A percentile compares a stretch with the other conserved stretches of the same genome.
phyloP scores from a whole-genome alignment of 92 coral and sea anemone species.

The Heteractis magnifica region DNA sequence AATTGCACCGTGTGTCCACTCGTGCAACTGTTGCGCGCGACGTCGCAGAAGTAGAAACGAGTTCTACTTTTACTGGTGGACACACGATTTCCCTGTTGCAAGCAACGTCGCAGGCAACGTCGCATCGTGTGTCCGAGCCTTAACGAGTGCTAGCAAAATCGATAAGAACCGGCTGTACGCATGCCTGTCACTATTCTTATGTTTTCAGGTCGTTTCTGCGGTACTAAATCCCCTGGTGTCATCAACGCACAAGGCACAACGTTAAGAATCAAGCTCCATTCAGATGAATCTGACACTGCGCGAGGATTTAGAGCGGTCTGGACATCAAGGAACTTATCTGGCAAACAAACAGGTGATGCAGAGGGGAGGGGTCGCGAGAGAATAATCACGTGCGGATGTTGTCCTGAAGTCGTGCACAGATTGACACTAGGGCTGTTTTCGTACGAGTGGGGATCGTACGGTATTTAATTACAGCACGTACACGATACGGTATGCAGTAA shows the following conservation, averaged over 20 bases:
- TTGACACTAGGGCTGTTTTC: no score
- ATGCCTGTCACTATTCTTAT: neutral
- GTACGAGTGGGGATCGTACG: no score
- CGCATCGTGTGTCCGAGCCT: no score
- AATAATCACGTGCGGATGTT: neutral
- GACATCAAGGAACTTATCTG: constrained; percentile 58
- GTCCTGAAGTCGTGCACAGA: no score
- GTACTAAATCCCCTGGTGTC: constrained; percentile 46
- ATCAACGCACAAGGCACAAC: constrained; percentile 67
- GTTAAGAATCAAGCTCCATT: constrained; percentile 59
- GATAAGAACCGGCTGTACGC: neutral
- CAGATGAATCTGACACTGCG: constrained; percentile 75
- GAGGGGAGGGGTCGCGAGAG: neutral
- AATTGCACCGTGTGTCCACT: no score
- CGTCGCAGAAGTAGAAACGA: no score
- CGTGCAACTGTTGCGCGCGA: no score
- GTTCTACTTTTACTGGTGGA: no score
- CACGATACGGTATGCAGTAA: no score
- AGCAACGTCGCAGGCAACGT: no score
- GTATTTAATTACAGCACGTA: no score
- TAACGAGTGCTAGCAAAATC: neutral
- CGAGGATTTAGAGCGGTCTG: constrained; percentile 63
- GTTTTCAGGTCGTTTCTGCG: constrained; percentile 66
- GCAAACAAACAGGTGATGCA: constrained; percentile 9
- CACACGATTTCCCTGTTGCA: no score